Conservation (phyloP, 2,797 vertebrate genomes). For the Eutrigla gurnardus region DNA sequence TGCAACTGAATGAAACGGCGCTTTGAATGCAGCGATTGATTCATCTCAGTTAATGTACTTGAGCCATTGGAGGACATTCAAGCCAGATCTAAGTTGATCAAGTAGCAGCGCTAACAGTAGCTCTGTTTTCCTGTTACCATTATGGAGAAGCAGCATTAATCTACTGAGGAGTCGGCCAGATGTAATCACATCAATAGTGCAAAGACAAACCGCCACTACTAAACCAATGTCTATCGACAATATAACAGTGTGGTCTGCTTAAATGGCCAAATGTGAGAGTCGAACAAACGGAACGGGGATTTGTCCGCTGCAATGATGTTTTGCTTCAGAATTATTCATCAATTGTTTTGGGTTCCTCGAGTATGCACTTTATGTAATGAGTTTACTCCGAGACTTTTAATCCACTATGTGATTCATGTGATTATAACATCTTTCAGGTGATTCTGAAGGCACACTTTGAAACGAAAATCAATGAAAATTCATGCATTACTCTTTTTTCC, state of each 20-base stretch:
- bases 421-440: background rate
- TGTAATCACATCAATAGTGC: conserved; percentile 11
- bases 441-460: background rate
- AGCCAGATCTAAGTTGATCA: conserved; percentile 20
- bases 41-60: conserved; percentile 26
- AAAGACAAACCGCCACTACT: conserved; percentile 31
- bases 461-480: background rate
- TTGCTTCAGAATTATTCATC: background rate
- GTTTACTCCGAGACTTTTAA: background rate
- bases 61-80: conserved; percentile 20
- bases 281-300: background rate
- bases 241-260: conserved; percentile 14
- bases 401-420: background rate
- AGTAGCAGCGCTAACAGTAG: background rate
- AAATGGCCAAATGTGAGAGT: background rate
- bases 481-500: background rate
- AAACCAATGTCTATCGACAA: conserved; percentile 17
- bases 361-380: background rate
- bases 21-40: conserved; percentile 45
- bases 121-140: conserved; percentile 18
- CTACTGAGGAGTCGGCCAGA: conserved; percentile 17
- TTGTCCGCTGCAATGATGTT: background rate
- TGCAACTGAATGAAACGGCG: conserved; percentile 15
- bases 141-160: conserved; percentile 21
- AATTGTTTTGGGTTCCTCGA: background rate